Base-by-base conservation (phyloP, 2,113 vertebrate species). In the Perca flavescens region DNA sequence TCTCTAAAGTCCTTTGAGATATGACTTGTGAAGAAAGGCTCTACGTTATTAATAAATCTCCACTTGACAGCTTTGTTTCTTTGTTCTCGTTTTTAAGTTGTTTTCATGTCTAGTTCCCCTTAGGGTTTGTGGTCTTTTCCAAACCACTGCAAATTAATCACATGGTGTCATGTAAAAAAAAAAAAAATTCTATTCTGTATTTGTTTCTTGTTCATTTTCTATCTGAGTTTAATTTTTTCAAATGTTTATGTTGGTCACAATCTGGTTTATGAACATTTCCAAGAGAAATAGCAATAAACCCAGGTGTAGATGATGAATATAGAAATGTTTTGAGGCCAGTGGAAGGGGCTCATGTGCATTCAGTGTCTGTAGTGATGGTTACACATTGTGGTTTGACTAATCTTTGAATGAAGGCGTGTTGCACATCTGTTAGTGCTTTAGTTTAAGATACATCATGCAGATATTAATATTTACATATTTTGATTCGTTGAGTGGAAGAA, bases 41-140 rank as follows among this genome's bases (percentile, higher is more conserved):
- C 47, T 15, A 21, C n/a, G 52, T 46, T 77, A 46, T 43, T 58
- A 77, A 84, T 84, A 69, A 72, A 84, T 87, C 80, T 73, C 1
- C 4, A 50, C 77, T 52, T 68, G 80, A 64, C 85, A 77, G 76
- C 72, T 83, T 67, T 19, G 52, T 67, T 67, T 75, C 73, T 62
- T 64, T 72, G 66, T 46, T 53, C 52, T 62, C 31, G 1, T 49
- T 77, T 68, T 53, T 14, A 62, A 62, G 40, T 82, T 67, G 64
- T 28, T 74, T 65, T 69, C 9, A 60, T 56, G 54, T 40, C 54
- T 72, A 13, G 5, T 22, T 40, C 21, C 61, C 76, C 22, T 77
- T 0, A 34, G 62, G 62, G 25, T 22, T 47, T 28, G 25, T 4
- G 14, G 69, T 17, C 31, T 65, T 79, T 74, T 61, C 40, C 54